Base-by-base conservation (phyloP, 2,888 invertebrate species). In the Cetonia aurata region DNA sequence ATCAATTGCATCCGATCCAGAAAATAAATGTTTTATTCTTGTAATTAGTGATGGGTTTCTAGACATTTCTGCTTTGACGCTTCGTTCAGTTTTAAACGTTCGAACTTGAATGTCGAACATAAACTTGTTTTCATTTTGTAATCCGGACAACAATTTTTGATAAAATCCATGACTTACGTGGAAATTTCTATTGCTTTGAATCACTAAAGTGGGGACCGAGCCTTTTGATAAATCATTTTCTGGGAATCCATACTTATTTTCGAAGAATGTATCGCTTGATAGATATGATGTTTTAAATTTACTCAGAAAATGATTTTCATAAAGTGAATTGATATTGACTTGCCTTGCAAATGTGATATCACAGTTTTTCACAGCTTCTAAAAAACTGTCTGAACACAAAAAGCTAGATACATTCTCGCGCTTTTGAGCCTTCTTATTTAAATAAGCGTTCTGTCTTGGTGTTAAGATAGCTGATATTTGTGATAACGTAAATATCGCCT, bases 21-120 rank as follows among this genome's bases (percentile, higher is more conserved):
- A 74, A 37, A 82, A 86, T 50, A 89, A 80, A 72, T 89, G 88
- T 86, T 90, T 90, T 73, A 93, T 84, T 82, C 93, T 86, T 74
- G 88, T 87, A n/a, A 89, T 83, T 65, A 93, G 80, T 46, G 90
- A 88, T 0, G 94, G 93, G 84, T 93, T 94, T 76, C 94, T 85
- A 75, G 89, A 88, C 60, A 88, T 80, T 77, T 94, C 94, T 0
- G 92, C 89, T 75, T 89, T 88, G 33, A 92, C 86, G 73, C 89
- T 90, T 66, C 94, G 86, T 75, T 93, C 91, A 0, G 95, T 95
- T 85, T 95, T 95, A 82, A 96, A 96, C 44, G 89, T 89, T 65
- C 95, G 88, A 15, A 89, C 86, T 71, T 92, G 91, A 17, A 89
- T 81, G 77, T 85, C 85, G 72, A 83, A 84, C 13, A 76, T 76